A percentile compares a stretch with the other conserved stretches of the same genome.
phyloP scores from a whole-genome alignment of 1,140 invertebrate species.

The Trichomalopsis sarcophagae region DNA sequence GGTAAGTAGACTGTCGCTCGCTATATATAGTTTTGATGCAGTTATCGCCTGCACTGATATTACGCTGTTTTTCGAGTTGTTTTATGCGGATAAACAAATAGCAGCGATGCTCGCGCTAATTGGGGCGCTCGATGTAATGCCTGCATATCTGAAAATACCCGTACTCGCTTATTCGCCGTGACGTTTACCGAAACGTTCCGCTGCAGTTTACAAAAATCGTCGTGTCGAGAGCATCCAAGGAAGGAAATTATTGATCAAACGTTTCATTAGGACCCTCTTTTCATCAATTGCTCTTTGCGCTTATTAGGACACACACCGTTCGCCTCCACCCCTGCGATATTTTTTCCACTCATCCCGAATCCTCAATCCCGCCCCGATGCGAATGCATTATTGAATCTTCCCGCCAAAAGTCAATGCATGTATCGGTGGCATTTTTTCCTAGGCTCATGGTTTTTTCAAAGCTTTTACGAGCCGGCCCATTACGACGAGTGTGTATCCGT shows the following conservation, averaged over 20 bases:
- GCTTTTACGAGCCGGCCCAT: background rate
- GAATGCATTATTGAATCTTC: background rate
- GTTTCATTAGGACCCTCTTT: background rate
- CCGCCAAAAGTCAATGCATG: too few species aligned
- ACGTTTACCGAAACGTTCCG: too few species aligned
- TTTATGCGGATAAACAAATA: too few species aligned
- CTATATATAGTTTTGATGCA: too few species aligned
- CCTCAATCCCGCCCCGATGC: background rate
- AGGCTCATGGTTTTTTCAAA: background rate
- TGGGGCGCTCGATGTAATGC: too few species aligned
- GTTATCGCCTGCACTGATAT: too few species aligned
- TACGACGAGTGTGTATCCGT: background rate
- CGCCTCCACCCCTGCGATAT: background rate
- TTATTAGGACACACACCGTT: background rate
- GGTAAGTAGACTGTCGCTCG: background rate
- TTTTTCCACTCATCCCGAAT: background rate
- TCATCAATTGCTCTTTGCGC: background rate
- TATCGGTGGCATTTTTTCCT: background rate
- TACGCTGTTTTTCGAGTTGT: too few species aligned
- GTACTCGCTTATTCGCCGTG: too few species aligned
- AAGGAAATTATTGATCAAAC: background rate
- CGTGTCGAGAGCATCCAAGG: too few species aligned
- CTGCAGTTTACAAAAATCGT: too few species aligned
- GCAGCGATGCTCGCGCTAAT: too few species aligned
- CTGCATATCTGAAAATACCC: too few species aligned